A percentile compares a stretch with the other conserved stretches of the same genome.
phyloP scores from a whole-genome alignment of 2,888 invertebrate genomes.

The Aromia moschata region DNA sequence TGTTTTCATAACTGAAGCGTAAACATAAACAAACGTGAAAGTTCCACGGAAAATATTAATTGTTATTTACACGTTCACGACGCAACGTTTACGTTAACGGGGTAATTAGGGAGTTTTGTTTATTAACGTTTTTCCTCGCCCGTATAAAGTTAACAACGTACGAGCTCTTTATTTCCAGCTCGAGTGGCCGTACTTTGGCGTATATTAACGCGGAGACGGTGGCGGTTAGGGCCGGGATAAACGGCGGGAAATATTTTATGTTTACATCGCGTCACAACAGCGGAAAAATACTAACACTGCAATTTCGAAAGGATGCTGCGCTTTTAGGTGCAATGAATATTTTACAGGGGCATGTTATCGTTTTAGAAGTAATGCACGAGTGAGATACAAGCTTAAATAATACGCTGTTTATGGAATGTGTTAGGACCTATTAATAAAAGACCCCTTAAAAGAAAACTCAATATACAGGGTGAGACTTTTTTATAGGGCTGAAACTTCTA shows the following conservation, averaged over 20 bases:
- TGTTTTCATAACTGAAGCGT: neutral
- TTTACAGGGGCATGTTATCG: neutral
- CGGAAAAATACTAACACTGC: neutral
- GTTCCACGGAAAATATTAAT: slow-evolving; percentile 4
- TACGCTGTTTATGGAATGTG: too few species aligned
- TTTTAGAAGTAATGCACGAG: too few species aligned
- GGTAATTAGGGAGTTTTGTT: slow-evolving; percentile 6
- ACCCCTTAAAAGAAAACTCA: too few species aligned
- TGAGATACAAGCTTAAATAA: too few species aligned
- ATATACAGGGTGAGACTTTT: too few species aligned
- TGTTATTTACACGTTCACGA: neutral
- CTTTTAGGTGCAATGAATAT: neutral
- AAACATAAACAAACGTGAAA: slow-evolving; percentile 9
- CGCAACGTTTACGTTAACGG: neutral
- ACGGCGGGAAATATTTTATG: neutral
- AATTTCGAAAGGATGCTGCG: neutral
- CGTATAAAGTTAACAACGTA: neutral
- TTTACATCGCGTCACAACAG: neutral
- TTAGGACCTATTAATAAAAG: too few species aligned
- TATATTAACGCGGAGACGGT: neutral
- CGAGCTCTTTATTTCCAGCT: neutral
- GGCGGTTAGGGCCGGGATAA: neutral
- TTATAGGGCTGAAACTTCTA: too few species aligned
- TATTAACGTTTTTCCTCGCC: neutral
- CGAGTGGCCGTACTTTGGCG: neutral